Evolutionary conservation across 2,888 invertebrate species (phyloP), one percentile per base, ranked within the genome.

Genomic region (Agriopis marginaria): DNA sequence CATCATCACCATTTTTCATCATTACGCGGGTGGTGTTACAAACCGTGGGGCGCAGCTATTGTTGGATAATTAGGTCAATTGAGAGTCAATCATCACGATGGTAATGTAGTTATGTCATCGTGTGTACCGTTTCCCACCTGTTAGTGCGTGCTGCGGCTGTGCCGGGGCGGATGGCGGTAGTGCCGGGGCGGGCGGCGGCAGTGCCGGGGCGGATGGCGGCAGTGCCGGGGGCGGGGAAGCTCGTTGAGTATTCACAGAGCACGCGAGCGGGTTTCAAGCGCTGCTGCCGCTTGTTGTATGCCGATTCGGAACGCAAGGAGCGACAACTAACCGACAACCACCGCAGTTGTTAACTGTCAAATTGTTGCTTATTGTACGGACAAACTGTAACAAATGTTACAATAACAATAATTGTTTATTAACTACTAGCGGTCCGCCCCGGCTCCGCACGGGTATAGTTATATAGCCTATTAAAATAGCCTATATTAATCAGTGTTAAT

Each of bases 161-260:
- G 40, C 8, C 40, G 40, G 42, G 42, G 42, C 42, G 51, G 23
- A 32, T 32, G 51, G 17, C 11, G 50, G 50, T 17, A 5, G 32
- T 10, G 42, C 6, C 42, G 42, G 32, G 32, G 32, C 32, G 50
- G 50, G 23, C 50, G 50, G 17, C 9, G 17, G 50, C 11, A 17
- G 17, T 0, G 23, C 23, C 10, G 10, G 10, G 51, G 11, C n/a
- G 17, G 23, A 10, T 3, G 23, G 50, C 9, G 17, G 50, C 11
- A 17, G 17, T 0, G 23, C 23, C 10, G 10, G 10, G 51, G 11
- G 50, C n/a, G 17, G 23, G 23, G 50, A n/a, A n/a, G 17, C 50
- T 50, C 50, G 50, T 50, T 50, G 50, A 17, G 50, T 50, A 50
- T 50, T 50, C 50, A 50, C 8, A 50, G 50, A 9, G 17, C 50